A percentile compares a stretch with the other conserved stretches of the same genome.
These are phyloP conservation scores for Takifugu rubripes DNA, from an alignment of 2,797 vertebrate species.

Conservation along the genomic window DNA sequence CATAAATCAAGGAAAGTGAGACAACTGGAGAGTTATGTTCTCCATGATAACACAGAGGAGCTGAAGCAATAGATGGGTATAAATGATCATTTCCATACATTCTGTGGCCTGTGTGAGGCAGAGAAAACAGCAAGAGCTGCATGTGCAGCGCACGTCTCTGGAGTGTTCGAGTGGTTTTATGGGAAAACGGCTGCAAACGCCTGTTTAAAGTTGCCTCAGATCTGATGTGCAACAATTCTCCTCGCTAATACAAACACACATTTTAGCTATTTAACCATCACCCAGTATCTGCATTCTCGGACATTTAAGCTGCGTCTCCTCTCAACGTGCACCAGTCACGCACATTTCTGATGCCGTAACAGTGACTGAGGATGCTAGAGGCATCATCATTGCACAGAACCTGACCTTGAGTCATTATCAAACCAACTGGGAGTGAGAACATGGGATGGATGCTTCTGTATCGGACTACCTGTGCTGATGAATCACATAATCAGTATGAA, in stretches of 20 bases:
- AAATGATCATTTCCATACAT: not conserved
- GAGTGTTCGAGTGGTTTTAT: not conserved
- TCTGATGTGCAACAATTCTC: not conserved
- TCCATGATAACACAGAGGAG: not conserved
- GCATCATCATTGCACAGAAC: no score
- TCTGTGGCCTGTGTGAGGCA: not conserved
- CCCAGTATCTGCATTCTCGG: not conserved
- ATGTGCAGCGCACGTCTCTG: not conserved
- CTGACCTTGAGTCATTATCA: no score
- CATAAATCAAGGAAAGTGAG: no score
- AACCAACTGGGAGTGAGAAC: no score
- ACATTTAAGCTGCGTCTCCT: no score
- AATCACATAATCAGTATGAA: conserved; percentile 11
- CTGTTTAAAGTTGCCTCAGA: not conserved
- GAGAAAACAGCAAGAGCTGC: not conserved
- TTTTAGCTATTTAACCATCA: not conserved
- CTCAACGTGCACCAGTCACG: no score
- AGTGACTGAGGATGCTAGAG: no score
- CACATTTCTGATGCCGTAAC: no score
- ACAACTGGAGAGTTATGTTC: not conserved
- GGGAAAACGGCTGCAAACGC: not conserved
- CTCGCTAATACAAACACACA: not conserved
- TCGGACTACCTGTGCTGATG: no score
- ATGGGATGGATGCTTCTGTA: no score
- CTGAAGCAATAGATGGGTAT: not conserved